A percentile compares a stretch with the other conserved stretches of the same genome.
phyloP scores from a whole-genome alignment of 2,113 vertebrate genomes.

The Gallinago paraguaiae region DNA sequence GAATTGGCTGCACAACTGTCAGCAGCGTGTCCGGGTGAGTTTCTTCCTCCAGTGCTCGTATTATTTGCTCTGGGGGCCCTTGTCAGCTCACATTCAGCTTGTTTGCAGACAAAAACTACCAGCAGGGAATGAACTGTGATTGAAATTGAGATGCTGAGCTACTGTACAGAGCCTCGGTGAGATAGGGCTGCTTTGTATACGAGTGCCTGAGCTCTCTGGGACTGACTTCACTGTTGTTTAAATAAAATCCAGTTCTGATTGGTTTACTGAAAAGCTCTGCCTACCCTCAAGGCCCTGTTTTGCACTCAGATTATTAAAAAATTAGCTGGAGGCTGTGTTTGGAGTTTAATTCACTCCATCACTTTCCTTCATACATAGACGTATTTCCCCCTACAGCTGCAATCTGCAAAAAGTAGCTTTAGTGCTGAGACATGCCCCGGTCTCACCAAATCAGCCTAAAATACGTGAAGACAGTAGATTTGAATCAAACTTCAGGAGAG shows the following conservation, averaged over 20 bases:
- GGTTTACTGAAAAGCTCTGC: conserved; percentile 29
- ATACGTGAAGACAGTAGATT: background rate
- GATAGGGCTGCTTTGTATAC: background rate
- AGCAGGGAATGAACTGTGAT: conserved; percentile 34
- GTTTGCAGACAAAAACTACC: conserved; percentile 57
- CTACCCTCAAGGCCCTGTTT: conserved; percentile 17
- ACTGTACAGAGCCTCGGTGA: conserved; percentile 6
- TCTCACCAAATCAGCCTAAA: background rate
- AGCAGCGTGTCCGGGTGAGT: background rate
- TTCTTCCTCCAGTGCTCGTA: background rate
- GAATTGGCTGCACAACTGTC: background rate
- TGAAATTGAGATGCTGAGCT: conserved; percentile 56
- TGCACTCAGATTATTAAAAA: background rate
- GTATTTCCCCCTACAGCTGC: conserved; percentile 61
- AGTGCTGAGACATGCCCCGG: background rate
- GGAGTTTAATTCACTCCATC: conserved; percentile 24
- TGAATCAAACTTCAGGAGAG: conserved; percentile 17
- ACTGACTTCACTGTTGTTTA: background rate
- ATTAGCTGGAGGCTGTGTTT: conserved; percentile 55
- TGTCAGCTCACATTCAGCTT: conserved; percentile 38
- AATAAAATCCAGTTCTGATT: conserved; percentile 1
- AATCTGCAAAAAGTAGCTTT: conserved; percentile 23
- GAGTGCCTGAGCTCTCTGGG: conserved; percentile 18
- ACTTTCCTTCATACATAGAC: background rate
- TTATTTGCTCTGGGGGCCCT: conserved; percentile 40